Conservation (phyloP, 2,113 vertebrate species). For the Turnix velox region DNA sequence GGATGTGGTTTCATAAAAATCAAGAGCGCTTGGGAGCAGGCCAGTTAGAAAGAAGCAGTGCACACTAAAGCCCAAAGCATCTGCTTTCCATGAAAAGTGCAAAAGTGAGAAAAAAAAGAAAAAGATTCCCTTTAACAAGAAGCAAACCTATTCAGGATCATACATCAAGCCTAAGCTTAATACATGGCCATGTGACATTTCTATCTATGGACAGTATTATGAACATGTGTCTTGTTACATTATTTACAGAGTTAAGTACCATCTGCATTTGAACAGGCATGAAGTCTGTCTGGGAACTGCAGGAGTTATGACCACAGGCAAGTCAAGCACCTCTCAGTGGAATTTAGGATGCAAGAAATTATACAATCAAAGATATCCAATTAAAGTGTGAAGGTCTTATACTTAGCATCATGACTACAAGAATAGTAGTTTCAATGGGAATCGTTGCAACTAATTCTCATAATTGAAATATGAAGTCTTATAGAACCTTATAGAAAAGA, state of each 20-base stretch:
- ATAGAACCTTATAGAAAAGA: background rate
- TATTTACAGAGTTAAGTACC: background rate
- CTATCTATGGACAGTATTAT: accelerated
- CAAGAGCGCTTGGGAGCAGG: conserved; percentile 15
- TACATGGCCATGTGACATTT: accelerated
- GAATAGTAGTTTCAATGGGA: background rate
- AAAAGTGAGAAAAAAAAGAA: background rate
- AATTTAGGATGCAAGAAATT: background rate
- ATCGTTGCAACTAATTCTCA: background rate
- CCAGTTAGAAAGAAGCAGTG: background rate
- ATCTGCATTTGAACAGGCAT: background rate
- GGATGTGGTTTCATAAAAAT: conserved; percentile 4
- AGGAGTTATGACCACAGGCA: background rate
- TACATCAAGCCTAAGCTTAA: background rate
- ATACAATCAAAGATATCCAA: too few relatives aligned
- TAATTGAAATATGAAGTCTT: background rate
- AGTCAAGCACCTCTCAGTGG: background rate
- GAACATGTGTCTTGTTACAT: accelerated
- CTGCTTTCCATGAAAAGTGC: background rate
- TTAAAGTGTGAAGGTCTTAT: background rate
- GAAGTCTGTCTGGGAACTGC: background rate
- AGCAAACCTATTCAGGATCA: background rate
- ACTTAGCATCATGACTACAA: background rate
- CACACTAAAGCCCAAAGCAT: background rate
- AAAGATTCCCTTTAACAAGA: background rate